phyloP scores from a whole-genome alignment of 1,140 invertebrate species.

The Lepidurus apus region DNA sequence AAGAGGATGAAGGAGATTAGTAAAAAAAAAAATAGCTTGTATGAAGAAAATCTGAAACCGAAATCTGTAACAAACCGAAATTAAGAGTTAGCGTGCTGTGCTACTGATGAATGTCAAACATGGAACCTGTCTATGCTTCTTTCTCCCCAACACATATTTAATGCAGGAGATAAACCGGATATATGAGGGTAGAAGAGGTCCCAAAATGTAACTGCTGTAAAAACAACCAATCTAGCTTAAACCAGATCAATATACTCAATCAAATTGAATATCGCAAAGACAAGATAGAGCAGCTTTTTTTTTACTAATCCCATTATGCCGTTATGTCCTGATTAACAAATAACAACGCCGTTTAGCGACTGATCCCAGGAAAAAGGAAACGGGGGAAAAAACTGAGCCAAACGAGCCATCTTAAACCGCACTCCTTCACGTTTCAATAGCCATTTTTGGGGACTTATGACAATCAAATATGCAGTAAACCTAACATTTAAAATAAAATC shows the following conservation, averaged over 20 bases:
- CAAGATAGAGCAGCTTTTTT: neutral
- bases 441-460: neutral
- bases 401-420: neutral
- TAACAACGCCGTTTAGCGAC: neutral
- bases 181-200: neutral
- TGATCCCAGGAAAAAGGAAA: neutral
- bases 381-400: neutral
- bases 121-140: too few species aligned
- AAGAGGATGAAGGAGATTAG: neutral
- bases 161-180: too few species aligned
- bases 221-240: constrained; percentile 10
- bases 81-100: neutral
- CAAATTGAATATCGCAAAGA: neutral
- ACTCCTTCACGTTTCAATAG: constrained; percentile 5
- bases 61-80: neutral
- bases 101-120: neutral
- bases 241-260: neutral
- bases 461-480: neutral
- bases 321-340: neutral
- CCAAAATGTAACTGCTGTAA: neutral
- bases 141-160: too few species aligned
- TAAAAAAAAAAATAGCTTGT: neutral
- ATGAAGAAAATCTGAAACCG: neutral
- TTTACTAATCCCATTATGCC: neutral
- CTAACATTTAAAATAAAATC: neutral